phyloP scores from a whole-genome alignment of 1,140 invertebrate genomes.

The Drosophila seguyi region DNA sequence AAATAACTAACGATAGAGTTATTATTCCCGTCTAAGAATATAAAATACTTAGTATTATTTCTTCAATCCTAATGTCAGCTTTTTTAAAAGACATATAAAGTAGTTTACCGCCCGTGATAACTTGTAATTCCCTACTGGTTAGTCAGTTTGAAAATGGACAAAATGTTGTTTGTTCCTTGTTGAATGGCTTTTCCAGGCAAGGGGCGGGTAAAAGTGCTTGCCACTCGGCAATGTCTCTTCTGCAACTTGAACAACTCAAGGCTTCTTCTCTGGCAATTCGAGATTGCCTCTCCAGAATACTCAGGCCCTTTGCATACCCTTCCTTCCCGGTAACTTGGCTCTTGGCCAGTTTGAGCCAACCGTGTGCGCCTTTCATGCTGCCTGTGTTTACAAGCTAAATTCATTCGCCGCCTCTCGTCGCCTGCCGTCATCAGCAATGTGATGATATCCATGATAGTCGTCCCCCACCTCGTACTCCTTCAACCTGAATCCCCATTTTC shows the following conservation, averaged over 20 bases:
- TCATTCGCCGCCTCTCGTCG: constrained; percentile 35
- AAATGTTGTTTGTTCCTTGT: constrained; percentile 13
- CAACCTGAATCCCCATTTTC: not conserved
- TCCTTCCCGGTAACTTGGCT: constrained; percentile 24
- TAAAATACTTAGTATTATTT: too few species aligned
- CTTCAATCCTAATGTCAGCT: not conserved
- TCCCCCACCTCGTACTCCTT: not conserved
- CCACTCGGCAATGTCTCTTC: constrained; percentile 37
- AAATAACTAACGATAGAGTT: not conserved
- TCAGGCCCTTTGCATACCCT: not conserved
- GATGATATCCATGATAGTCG: constrained; percentile 34
- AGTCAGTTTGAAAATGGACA: constrained; percentile 12
- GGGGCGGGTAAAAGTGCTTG: constrained; percentile 3
- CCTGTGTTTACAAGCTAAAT: constrained; percentile 53
- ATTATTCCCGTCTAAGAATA: too few species aligned
- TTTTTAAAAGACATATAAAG: not conserved
- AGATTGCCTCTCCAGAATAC: constrained; percentile 39
- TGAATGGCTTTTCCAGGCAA: constrained; percentile 11
- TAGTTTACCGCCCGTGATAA: not conserved
- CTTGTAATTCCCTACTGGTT: constrained; percentile 22
- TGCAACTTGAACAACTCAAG: constrained; percentile 46
- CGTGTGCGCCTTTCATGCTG: constrained; percentile 48
- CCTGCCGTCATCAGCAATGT: constrained; percentile 38
- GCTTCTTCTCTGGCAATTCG: constrained; percentile 37
- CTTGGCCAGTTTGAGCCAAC: constrained; percentile 37